phyloP scores from a whole-genome alignment of 2,113 vertebrate genomes.

The Centrocercus urophasianus region DNA sequence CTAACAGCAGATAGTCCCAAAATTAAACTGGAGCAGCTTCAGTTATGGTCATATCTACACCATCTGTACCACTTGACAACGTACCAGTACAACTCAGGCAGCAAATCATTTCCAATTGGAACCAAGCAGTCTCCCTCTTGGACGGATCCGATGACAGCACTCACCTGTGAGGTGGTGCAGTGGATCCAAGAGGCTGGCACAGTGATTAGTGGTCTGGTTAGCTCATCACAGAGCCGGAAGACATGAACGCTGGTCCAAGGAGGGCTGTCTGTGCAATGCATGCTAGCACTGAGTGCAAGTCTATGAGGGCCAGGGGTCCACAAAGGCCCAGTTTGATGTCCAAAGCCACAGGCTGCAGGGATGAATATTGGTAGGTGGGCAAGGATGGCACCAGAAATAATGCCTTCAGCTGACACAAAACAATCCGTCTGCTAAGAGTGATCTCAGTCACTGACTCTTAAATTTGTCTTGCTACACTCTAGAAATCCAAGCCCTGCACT shows the following conservation, averaged over 20 bases:
- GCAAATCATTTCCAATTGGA: not conserved
- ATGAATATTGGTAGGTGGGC: not conserved
- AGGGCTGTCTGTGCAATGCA: not conserved
- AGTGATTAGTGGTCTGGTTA: constrained; percentile 47
- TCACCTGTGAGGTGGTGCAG: not conserved
- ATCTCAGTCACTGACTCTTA: not conserved
- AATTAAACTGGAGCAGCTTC: not conserved
- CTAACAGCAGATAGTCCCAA: not conserved
- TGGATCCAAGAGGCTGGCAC: not conserved
- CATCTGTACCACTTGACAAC: rapidly evolving
- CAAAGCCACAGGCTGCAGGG: not conserved
- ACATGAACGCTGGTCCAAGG: not conserved
- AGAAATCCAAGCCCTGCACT: rapidly evolving
- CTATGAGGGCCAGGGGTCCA: not conserved
- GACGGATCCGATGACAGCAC: not conserved
- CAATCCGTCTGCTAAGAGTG: not conserved
- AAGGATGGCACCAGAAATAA: not conserved
- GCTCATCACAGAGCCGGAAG: constrained; percentile 1
- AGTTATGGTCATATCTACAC: not conserved
- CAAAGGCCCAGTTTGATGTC: not conserved
- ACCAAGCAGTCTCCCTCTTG: not conserved
- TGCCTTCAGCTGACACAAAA: not conserved
- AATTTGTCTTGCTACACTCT: rapidly evolving
- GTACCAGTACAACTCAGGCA: rapidly evolving
- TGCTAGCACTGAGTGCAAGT: not conserved